Evolutionary conservation across 2,797 vertebrate species (phyloP), one percentile per base, ranked within the genome.

Genomic region (Capromys pilorides): DNA sequence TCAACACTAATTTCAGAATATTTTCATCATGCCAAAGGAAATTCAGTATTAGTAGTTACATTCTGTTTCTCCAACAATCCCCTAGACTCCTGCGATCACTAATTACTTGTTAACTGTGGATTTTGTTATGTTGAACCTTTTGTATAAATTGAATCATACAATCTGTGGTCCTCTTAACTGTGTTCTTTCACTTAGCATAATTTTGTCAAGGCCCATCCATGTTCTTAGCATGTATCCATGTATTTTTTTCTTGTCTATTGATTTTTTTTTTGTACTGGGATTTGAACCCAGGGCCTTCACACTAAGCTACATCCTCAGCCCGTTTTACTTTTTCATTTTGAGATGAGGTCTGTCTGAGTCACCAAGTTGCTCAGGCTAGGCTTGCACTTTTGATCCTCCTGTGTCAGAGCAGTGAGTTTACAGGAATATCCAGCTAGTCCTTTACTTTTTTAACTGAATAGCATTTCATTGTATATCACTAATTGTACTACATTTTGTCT

Each of bases 111-210:
- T 71, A 14, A 75, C 80, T 81, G 41, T 81, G 36, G 26, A 91
- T 90, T 61, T 91, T 90, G 45, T 62, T 94, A 78, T 93, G 94
- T 61, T 86, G 49, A 67, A 86, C 57, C 81, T 86, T 86, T 83
- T 18, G 80, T 31, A 86, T 80, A 88, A 85, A 82, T 71, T 36
- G 54, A 93, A 75, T 75, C 66, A 78, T 86, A 78, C 31, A 78
- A 83, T 86, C 54, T 94, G 78, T 69, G 39, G 12, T 90, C n/a
- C 61, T 88, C 59, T 86, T 87, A 41, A 64, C 51, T 88, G 18
- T 16, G 39, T 81, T 51, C 49, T 94, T 92, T 94, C 59, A 81
- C 26, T 77, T 66, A 80, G 24, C 31, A 69, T 90, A 78, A n/a
- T 79, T 39, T 62, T 85, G 90, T 85, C 66, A 88, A 90, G 51